phyloP scores from a whole-genome alignment of 1,140 invertebrate genomes.

The Brevipalpus yothersi region DNA sequence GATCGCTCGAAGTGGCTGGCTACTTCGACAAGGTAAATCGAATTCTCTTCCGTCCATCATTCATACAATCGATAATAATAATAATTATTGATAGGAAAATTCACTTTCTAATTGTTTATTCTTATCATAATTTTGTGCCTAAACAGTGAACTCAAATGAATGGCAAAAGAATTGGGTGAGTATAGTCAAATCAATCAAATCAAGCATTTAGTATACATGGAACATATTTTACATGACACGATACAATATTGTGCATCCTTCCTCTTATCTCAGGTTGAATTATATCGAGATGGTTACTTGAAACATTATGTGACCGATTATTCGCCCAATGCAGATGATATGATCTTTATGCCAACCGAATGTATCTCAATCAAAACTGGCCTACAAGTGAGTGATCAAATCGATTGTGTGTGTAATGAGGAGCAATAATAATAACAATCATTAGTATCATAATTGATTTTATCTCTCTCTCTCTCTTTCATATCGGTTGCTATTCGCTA shows the following conservation, averaged over 20 bases:
- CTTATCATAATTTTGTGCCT: background rate
- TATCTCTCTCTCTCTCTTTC: background rate
- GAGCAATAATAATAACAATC: background rate
- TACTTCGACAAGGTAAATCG: conserved; percentile 8
- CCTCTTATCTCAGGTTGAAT: conserved; percentile 7
- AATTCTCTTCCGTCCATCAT: background rate
- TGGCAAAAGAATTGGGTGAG: conserved; percentile 19
- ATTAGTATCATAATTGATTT: background rate
- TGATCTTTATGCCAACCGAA: conserved; percentile 14
- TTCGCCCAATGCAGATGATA: conserved; percentile 16
- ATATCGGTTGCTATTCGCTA: background rate
- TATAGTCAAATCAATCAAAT: too few relatives aligned
- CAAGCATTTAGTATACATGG: too few relatives aligned
- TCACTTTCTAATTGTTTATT: background rate
- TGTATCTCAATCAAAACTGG: conserved; percentile 15
- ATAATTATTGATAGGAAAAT: background rate
- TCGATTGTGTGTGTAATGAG: background rate
- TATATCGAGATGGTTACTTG: conserved; percentile 17
- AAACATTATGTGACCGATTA: conserved; percentile 18
- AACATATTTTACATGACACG: conserved; percentile 8
- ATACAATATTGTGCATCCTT: too few relatives aligned
- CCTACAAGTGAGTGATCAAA: conserved; percentile 11
- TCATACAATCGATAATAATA: background rate
- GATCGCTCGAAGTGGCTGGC: conserved; percentile 12
- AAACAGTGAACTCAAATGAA: background rate